Evolutionary conservation across 1,140 invertebrate genomes (phyloP).

Genomic region (Asobara japonica): DNA sequence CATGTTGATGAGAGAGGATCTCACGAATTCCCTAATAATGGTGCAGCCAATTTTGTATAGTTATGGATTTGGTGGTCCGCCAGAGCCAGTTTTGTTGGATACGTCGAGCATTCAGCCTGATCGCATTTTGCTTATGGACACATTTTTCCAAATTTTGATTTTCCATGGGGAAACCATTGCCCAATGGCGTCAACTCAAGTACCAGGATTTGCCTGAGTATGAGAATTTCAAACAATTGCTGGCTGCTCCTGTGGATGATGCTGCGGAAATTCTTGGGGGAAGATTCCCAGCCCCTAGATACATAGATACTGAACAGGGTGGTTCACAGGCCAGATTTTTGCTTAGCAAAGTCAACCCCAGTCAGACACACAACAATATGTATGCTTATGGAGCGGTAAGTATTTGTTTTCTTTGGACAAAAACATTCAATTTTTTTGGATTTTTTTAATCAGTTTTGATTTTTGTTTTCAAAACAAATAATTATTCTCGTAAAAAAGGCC

Average conservation of each 20-base stretch:
- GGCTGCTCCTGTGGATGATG: constrained; percentile 96
- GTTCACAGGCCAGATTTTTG: constrained; percentile 97
- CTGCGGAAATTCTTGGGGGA: constrained; percentile 93
- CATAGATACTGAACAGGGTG: constrained; percentile 98
- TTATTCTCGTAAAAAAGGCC: no score
- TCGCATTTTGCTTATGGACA: constrained; percentile 98
- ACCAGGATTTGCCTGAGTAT: constrained; percentile 97
- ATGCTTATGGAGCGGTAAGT: constrained; percentile 91
- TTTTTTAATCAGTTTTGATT: neutral
- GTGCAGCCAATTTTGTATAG: constrained; percentile 99
- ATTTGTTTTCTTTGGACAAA: constrained; percentile 7
- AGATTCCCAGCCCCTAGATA: constrained; percentile 99
- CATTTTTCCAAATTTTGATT: constrained; percentile 99
- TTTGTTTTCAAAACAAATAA: no score
- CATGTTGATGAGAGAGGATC: constrained; percentile 96
- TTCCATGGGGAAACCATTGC: constrained; percentile 99
- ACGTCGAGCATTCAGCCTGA: constrained; percentile 98
- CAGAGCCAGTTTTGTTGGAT: constrained; percentile 96
- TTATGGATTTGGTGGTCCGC: constrained; percentile 97
- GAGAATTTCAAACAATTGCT: constrained; percentile 97
- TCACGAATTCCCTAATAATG: constrained; percentile 98
- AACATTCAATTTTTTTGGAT: constrained; percentile 4
- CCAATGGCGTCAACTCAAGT: constrained; percentile 93
- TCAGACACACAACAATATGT: constrained; percentile 99
- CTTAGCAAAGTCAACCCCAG: constrained; percentile 99